Evolutionary conservation across 2,113 vertebrate genomes (phyloP).

Genomic region (Amazona vittata): DNA sequence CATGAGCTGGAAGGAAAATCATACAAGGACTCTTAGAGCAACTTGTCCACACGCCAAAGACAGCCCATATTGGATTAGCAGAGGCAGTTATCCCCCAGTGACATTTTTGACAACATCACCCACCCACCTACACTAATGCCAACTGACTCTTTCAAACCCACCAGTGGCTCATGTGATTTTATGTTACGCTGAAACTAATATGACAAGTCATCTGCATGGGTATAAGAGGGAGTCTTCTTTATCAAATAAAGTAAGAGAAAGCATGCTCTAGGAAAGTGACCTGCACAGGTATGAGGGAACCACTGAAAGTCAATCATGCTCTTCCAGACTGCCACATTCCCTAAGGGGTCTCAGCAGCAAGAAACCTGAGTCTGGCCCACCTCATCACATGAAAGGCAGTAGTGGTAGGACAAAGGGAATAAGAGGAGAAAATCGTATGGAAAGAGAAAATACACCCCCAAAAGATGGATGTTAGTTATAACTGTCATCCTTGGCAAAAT

Average conservation of each 20-base stretch:
- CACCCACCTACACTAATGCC: neutral
- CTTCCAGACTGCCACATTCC: neutral
- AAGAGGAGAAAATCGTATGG: neutral
- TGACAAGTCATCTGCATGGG: neutral
- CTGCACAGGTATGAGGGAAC: neutral
- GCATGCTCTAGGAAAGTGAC: neutral
- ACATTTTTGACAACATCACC: neutral
- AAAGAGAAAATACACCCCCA: neutral
- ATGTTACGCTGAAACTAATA: neutral
- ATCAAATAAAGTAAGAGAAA: neutral
- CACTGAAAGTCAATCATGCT: neutral
- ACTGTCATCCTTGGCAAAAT: neutral
- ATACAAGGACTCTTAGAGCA: neutral
- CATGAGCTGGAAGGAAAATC: neutral
- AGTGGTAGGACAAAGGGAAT: neutral
- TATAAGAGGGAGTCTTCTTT: neutral
- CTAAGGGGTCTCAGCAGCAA: neutral
- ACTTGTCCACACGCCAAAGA: neutral
- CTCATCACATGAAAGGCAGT: rapidly evolving
- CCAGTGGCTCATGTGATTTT: neutral
- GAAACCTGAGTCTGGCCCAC: neutral
- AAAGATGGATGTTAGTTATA: neutral
- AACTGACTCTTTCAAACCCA: neutral
- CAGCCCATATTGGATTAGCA: neutral
- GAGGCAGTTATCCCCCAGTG: neutral